Evolutionary conservation across 2,888 invertebrate genomes (phyloP), one percentile per base, ranked within the genome.

Genomic region (Fragum sueziense): DNA sequence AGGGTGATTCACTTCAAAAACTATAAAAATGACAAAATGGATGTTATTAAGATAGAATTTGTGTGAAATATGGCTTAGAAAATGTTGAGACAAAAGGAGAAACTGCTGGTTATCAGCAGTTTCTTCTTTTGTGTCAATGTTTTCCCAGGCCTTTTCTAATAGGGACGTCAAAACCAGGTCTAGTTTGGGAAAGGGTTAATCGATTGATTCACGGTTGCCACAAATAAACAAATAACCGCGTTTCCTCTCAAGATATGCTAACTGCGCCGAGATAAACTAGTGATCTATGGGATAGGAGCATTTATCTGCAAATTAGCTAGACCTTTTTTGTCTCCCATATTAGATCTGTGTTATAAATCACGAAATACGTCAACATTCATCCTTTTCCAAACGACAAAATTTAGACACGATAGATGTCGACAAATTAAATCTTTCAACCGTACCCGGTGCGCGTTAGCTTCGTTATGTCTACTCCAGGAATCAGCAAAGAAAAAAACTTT

Each of bases 71-170:
- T n/a, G n/a, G n/a, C n/a, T n/a, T n/a, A n/a, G n/a, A n/a, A n/a
- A n/a, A n/a, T n/a, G n/a, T n/a, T n/a, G n/a, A n/a, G 59, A 3
- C 7, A 59, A 59, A 59, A 27, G 59, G 27, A 59, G 59, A 27
- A 27, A 59, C 25, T 59, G 59, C 27, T 59, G 9, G 59, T 59
- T 11, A n/a, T 20, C 4, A 52, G 29, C 22, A 59, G 27, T 59
- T 59, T 59, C 59, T 59, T 27, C 59, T 27, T 59, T 59, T 59
- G 3, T 17, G 27, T 27, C 59, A 9, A 27, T 59, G 59, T 59
- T 59, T 59, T 27, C 59, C 14, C 22, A 11, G 52, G 4, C 7
- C 6, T 52, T 22, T 52, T 17, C n/a, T 20, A 6, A 6, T 4
- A 4, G 22, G 52, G 52, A n/a, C 52, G 52, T 52, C 52, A 52